Percentiles rank a stretch among this genome's conserved stretches.
These are phyloP conservation scores for Eulemur coronatus DNA, from an alignment of 2,797 vertebrate genomes.

Conservation along the genomic window DNA sequence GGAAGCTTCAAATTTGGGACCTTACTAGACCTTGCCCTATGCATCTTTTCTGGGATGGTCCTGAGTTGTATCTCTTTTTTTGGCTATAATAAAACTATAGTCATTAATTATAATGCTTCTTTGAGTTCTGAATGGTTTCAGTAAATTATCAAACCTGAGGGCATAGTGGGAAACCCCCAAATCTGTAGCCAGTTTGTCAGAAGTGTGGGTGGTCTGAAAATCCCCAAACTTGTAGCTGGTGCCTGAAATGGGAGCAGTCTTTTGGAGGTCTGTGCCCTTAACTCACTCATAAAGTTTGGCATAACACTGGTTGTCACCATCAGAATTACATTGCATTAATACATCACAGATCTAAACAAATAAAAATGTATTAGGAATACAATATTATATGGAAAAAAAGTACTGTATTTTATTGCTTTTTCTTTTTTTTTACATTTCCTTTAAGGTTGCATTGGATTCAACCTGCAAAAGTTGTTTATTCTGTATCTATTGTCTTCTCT, in stretches of 20 bases:
- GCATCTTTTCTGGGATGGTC: neutral
- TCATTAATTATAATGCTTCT: neutral
- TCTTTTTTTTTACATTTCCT: neutral
- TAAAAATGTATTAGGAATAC: neutral
- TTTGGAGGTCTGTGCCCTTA: neutral
- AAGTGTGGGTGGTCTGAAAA: neutral
- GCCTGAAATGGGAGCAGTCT: neutral
- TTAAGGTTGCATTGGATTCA: neutral
- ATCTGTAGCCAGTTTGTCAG: neutral
- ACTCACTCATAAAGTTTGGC: neutral
- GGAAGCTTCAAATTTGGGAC: neutral
- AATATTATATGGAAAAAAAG: neutral
- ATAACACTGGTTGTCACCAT: neutral
- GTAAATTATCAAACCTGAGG: neutral
- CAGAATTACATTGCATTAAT: neutral
- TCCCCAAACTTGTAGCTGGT: neutral
- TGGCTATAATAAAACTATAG: neutral
- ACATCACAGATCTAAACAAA: neutral
- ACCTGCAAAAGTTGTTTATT: neutral
- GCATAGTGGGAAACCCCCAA: neutral
- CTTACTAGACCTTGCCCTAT: neutral
- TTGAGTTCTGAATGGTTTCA: neutral
- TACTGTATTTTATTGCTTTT: neutral
- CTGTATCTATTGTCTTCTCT: neutral
- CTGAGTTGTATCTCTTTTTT: neutral